A percentile compares a stretch with the other conserved stretches of the same genome.
These are phyloP conservation scores for Coelopa pilipes DNA, from an alignment of 2,888 invertebrate genomes.

Conservation along the genomic window DNA sequence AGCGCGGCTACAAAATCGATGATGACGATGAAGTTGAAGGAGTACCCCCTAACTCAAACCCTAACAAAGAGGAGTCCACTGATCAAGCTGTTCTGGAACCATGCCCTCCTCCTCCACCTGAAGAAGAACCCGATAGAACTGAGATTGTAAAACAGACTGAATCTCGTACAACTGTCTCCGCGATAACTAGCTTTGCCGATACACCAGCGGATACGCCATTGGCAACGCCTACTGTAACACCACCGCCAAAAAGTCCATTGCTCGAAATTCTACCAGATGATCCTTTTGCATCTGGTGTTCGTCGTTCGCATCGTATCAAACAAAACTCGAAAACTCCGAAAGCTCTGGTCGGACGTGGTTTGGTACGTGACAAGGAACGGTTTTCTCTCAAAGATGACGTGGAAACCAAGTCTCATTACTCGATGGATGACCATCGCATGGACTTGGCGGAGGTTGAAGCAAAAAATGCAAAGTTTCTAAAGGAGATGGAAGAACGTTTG, in stretches of 20 bases:
- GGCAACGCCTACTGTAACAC: constrained; percentile 49
- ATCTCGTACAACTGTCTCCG: constrained; percentile 7
- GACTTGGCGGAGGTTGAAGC: constrained; percentile 61
- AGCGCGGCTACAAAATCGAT: constrained; percentile 58
- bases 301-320: constrained; percentile 81
- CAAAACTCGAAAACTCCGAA: constrained; percentile 71
- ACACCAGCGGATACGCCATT: constrained; percentile 55
- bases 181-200: constrained; percentile 42
- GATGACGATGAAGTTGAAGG: constrained; percentile 47
- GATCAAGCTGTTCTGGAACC: background rate
- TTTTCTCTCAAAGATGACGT: constrained; percentile 60
- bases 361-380: constrained; percentile 71
- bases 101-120: background rate
- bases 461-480: constrained; percentile 62
- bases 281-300: constrained; percentile 66
- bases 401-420: constrained; percentile 61
- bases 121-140: background rate
- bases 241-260: constrained; percentile 48
- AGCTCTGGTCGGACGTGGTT: constrained; percentile 71
- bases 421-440: constrained; percentile 59
- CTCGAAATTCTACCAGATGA: constrained; percentile 7
- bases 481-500: constrained; percentile 69
- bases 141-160: background rate
- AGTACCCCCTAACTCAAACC: background rate
- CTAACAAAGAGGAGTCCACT: background rate